Conservation (phyloP, 1,140 invertebrate species). For the Scaptomyza pallida region DNA sequence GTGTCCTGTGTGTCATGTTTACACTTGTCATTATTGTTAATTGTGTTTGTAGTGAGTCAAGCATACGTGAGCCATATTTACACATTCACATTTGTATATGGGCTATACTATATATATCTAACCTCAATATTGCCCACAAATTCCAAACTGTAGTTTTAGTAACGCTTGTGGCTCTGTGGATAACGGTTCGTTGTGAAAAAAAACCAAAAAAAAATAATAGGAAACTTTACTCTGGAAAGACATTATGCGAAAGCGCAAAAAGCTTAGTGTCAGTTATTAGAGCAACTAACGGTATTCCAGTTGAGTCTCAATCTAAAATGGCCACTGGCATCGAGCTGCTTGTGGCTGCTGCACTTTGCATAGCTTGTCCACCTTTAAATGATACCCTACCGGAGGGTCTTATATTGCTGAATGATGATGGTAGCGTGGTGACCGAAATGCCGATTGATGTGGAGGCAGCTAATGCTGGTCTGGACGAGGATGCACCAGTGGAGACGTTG, state of each 20-base stretch:
- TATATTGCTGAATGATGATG: slow-evolving; percentile 39
- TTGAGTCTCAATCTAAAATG: slow-evolving; percentile 41
- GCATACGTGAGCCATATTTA: slow-evolving; percentile 65
- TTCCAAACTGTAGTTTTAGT: slow-evolving; percentile 56
- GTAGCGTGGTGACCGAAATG: slow-evolving; percentile 21
- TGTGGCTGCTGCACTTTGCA: slow-evolving; percentile 66
- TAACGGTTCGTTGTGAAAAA: slow-evolving; percentile 45
- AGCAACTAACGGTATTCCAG: too few species aligned
- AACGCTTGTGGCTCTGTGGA: slow-evolving; percentile 25
- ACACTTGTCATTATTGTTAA: slow-evolving; percentile 81
- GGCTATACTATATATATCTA: background rate
- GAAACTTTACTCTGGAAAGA: slow-evolving; percentile 32
- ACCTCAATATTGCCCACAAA: background rate
- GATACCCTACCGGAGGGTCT: slow-evolving; percentile 48
- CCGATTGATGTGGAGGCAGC: slow-evolving; percentile 31
- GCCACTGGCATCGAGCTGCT: slow-evolving; percentile 73
- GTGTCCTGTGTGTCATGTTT: slow-evolving; percentile 66
- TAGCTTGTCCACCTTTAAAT: slow-evolving; percentile 56
- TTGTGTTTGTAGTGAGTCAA: slow-evolving; percentile 68
- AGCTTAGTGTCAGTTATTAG: background rate
- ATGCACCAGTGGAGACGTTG: slow-evolving; percentile 53
- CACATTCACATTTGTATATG: too few species aligned
- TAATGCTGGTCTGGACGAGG: slow-evolving; percentile 33
- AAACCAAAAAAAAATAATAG: background rate
- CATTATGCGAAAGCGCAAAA: slow-evolving; percentile 59